Evolutionary conservation across 1,140 invertebrate species (phyloP), one percentile per base, ranked within the genome.

Genomic region (Calliopsis andreniformis): DNA sequence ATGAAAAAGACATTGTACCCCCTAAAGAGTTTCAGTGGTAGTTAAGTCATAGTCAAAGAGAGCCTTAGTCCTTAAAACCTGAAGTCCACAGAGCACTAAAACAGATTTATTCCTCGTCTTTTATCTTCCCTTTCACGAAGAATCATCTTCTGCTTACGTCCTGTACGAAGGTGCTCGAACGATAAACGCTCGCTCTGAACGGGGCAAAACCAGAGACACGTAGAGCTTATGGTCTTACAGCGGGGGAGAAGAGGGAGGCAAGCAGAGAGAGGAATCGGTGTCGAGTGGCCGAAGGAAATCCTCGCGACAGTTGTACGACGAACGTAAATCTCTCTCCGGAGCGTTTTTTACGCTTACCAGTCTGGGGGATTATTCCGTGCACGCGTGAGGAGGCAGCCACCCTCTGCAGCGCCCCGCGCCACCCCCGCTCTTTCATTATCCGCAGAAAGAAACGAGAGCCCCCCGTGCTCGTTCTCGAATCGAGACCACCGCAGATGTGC

Each of bases 401-500:
- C 68, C 47, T 62, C 30, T 58, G n/a, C 12, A 7, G 25, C 20
- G 16, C 23, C 42, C n/a, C 55, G 35, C 30, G 28, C 8, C 47
- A 35, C 51, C 68, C 62, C 71, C 63, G 64, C 72, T 80, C 78
- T 84, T 85, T 84, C 82, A 84, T 85, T 85, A 84, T 78, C 73
- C 64, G 23, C 47, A 25, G 45, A 73, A 83, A 78, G 75, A 84
- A 78, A 55, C 49, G 32, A 45, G 56, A 32, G 49, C 55, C 70
- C n/a, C n/a, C n/a, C n/a, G n/a, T 76, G 45, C 55, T 66, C 35
- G 4, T 10, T 10, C 3, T 71, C 59, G 49, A 39, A 68, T 79
- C 75, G 73, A 63, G 76, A 77, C 51, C 73, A 63, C 82, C 79
- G 83, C 83, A 85, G 83, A 85, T 85, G 83, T 78, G 83, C 61